Base-by-base conservation (phyloP, 2,797 vertebrate genomes). In the Helicolenus hilgendorfi region DNA sequence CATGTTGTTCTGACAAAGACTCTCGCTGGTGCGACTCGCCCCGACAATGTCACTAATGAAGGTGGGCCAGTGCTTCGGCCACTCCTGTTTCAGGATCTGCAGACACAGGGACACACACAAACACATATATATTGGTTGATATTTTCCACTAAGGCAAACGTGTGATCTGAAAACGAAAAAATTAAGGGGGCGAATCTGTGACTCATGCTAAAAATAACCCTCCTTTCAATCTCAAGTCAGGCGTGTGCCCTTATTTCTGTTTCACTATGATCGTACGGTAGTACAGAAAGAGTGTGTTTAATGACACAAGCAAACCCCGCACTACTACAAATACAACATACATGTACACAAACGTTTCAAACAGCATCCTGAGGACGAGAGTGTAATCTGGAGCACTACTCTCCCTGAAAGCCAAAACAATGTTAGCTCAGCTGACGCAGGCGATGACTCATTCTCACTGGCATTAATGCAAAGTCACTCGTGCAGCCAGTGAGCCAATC, bases 1-100 rank as follows among this genome's bases (percentile, higher is more conserved):
- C 99, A 99, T 99, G 93, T 99, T 99, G 97, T 99, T 99, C 95
- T 99, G 99, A 94, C 99, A 99, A 11, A 99, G 98, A 93, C 98
- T 99, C 95, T 99, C 99, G 6, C 99, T 99, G 88, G 99, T 99
- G 67, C 99, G 98, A 94, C 99, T 99, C 0, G 99, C 99, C 24
- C 99, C 99, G 83, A 99, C 99, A 10, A 99, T 99, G 89, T 99
- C 99, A 0, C 99, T 99, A 95, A 99, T 99, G 84, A 99, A 99
- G 11, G 98, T 99, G 18, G 99, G 99, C 99, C 99, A 99, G 93
- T 99, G 99, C 94, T 99, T 99, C 0, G 99, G 99, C 99, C 99
- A 99, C 90, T 99, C 99, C 94, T 99, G 99, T 87, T 99, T 99
- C 91, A 99, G 93, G 92, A 99, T 99, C 99, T 99, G 90, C 56